Evolutionary conservation across 2,888 invertebrate genomes (phyloP), one percentile per base, ranked within the genome.

Genomic region (Tryphoninae sp.): DNA sequence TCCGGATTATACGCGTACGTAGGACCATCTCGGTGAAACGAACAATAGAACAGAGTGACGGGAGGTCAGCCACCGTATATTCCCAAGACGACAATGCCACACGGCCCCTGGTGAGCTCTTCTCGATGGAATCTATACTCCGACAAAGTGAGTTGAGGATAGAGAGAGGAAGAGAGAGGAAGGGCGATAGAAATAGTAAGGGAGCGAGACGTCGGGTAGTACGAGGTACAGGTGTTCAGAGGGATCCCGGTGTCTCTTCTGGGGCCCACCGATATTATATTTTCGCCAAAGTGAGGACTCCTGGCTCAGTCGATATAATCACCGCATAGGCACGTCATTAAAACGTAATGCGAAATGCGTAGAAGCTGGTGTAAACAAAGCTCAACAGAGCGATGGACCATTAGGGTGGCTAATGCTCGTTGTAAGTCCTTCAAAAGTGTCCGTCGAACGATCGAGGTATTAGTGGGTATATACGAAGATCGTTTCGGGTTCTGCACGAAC

Each of bases 61-160:
- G 77, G 77, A 81, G 80, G 77, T 81, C 72, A 80, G 72, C 80
- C 76, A 77, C 80, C 77, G 80, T 62, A 62, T 77, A 73, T 73
- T 68, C 77, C 77, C 72, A 73, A 58, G 51, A 77, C 73, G 77
- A 81, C 76, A 80, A 80, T 80, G 80, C 80, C 53, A 11, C 72
- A 33, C 19, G 33, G 71, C 67, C 72, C 73, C 67, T 42, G 73
- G 23, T 53, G 80, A 68, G 61, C 76, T 72, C 71, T 76, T 71
- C 71, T 80, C 53, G 72, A 69, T 75, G 65, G 51, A 76, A 80
- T 72, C 71, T 71, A 40, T 67, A 61, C 62, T 71, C 33, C 61
- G 76, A 76, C 59, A 55, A 75, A 75, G 58, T 74, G 33, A 55
- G 51, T 40, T 67, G 26, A 65, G 13, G 53, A 2, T 64, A 45